These are phyloP conservation scores for Hoplias malabaricus DNA, from an alignment of 2,113 vertebrate genomes.

Conservation along the genomic window DNA sequence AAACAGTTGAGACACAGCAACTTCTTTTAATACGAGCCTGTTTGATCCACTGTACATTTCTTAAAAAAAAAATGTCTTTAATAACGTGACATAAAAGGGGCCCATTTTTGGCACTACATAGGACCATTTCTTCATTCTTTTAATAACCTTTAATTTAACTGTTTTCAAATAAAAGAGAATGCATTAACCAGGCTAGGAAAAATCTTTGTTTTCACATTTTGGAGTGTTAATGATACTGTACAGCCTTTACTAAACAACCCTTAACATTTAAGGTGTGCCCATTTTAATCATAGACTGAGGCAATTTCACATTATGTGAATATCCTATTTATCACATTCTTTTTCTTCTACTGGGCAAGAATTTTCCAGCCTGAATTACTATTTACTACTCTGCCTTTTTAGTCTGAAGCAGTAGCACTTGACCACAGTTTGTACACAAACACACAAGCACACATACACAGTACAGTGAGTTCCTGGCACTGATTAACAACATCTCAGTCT, in stretches of 20 bases:
- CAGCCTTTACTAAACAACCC: too few relatives aligned
- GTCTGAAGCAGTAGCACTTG: neutral
- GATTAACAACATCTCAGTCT: constrained; percentile 19
- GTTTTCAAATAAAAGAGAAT: too few relatives aligned
- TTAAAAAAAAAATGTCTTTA: too few relatives aligned
- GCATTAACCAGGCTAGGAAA: too few relatives aligned
- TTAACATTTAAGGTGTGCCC: too few relatives aligned
- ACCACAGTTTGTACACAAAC: neutral
- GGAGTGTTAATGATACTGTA: too few relatives aligned
- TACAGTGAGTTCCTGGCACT: constrained; percentile 7
- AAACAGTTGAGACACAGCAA: neutral
- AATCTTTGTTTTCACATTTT: too few relatives aligned
- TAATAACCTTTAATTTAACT: too few relatives aligned
- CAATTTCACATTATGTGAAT: neutral
- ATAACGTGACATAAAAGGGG: too few relatives aligned
- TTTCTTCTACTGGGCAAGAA: neutral
- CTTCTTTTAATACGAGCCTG: neutral
- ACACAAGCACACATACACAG: neutral
- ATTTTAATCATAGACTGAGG: neutral
- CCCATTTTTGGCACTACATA: too few relatives aligned
- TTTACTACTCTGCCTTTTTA: neutral
- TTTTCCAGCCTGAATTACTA: neutral
- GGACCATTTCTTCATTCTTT: too few relatives aligned
- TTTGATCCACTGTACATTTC: too few relatives aligned
- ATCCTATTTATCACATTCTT: neutral